Evolutionary conservation across 2,888 invertebrate genomes (phyloP).

Genomic region (Smittia sp.): DNA sequence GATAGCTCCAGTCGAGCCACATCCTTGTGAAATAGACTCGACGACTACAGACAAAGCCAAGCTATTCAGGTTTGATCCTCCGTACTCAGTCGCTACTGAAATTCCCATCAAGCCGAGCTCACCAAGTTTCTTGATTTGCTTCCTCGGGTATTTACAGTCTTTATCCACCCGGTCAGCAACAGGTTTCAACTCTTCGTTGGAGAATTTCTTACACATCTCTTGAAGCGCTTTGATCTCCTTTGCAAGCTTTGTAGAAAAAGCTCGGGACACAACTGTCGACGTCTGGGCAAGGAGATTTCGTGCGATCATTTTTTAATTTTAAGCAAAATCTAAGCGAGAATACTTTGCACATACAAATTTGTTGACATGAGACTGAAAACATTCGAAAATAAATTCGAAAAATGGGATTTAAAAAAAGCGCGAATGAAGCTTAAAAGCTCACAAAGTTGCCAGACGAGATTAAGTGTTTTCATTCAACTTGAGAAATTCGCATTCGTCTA

Average conservation of each 20-base stretch:
- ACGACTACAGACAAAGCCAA: conserved; percentile 70
- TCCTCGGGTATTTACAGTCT: not conserved
- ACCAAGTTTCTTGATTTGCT: conserved; percentile 53
- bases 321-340: not conserved
- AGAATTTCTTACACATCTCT: conserved; percentile 9
- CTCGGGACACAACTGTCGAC: not conserved
- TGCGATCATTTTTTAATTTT: not conserved
- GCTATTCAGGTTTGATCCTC: conserved; percentile 68
- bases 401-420: too few relatives aligned
- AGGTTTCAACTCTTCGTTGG: not conserved
- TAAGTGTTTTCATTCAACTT: too few relatives aligned
- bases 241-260: conserved; percentile 6
- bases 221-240: conserved; percentile 18
- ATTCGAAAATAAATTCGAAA: too few relatives aligned
- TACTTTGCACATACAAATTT: not conserved
- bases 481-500: too few relatives aligned
- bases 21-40: conserved; percentile 74
- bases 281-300: not conserved
- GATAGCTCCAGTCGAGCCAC: conserved; percentile 74
- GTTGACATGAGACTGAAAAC: too few relatives aligned
- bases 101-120: conserved; percentile 70
- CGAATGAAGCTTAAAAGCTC: too few relatives aligned
- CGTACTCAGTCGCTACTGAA: conserved; percentile 61
- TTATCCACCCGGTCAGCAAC: conserved; percentile 9
- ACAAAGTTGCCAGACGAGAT: too few relatives aligned